phyloP scores from a whole-genome alignment of 35 echinoderm and acorn worm species.

The Ptychodera flava region DNA sequence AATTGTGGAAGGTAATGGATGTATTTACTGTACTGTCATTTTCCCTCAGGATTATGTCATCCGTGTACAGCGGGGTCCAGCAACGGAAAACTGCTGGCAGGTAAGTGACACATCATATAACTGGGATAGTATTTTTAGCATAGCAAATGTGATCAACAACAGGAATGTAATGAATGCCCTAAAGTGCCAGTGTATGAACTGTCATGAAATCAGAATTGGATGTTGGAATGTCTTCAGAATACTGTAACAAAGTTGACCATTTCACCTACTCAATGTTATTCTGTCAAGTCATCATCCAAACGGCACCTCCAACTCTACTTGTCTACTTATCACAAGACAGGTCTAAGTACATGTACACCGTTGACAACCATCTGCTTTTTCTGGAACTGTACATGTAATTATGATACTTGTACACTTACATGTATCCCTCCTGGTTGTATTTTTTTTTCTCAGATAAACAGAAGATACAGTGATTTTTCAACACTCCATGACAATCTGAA shows the following conservation, averaged over 20 bases:
- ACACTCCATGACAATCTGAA: slow-evolving; percentile 73
- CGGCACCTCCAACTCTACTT: too few relatives aligned
- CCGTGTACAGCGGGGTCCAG: slow-evolving; percentile 82
- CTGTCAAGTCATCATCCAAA: background rate
- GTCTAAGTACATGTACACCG: background rate
- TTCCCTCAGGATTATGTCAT: slow-evolving; percentile 98
- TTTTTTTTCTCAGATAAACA: slow-evolving; percentile 67
- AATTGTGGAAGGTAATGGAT: too few relatives aligned
- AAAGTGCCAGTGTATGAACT: background rate
- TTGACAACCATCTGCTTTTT: background rate
- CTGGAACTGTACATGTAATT: background rate
- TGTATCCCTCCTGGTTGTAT: background rate
- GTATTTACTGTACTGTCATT: too few relatives aligned
- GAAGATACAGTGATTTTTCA: slow-evolving; percentile 92
- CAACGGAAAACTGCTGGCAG: slow-evolving; percentile 94
- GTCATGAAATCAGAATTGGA: background rate
- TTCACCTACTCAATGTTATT: background rate
- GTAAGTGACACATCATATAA: slow-evolving; percentile 29
- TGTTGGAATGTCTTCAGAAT: background rate
- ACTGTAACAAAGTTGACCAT: background rate
- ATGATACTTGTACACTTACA: background rate
- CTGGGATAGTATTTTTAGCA: background rate
- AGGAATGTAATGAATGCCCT: background rate
- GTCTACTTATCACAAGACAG: background rate
- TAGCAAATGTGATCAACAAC: background rate